Evolutionary conservation across 2,797 vertebrate species (phyloP).

Genomic region (Acanthiza pusilla): DNA sequence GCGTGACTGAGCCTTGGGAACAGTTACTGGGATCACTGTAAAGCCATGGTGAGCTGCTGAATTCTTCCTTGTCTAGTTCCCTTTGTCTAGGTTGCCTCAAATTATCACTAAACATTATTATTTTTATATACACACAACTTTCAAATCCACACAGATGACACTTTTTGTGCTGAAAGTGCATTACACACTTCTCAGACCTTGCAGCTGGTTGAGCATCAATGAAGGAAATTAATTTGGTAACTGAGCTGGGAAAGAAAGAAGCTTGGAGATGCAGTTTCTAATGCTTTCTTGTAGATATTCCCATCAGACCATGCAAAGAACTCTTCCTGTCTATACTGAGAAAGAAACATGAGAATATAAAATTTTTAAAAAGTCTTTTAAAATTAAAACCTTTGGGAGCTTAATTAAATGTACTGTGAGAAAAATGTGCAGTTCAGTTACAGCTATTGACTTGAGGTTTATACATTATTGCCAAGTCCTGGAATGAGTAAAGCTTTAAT

Average conservation of each 20-base stretch:
- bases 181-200: neutral
- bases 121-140: neutral
- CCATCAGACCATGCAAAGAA: neutral
- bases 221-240: neutral
- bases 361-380: neutral
- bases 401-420: neutral
- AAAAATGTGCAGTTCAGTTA: neutral
- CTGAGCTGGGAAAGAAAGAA: neutral
- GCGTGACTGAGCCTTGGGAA: neutral
- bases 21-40: neutral
- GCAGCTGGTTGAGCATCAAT: neutral
- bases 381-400: neutral
- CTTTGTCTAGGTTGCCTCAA: neutral
- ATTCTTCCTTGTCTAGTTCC: neutral
- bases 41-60: neutral
- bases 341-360: neutral
- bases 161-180: neutral
- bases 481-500: neutral
- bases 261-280: neutral
- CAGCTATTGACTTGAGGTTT: constrained; percentile 1
- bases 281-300: neutral
- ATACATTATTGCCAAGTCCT: neutral
- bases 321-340: neutral
- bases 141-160: neutral
- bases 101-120: neutral